Percentiles rank a stretch among this genome's conserved stretches.
phyloP scores from a whole-genome alignment of 2,797 vertebrate genomes.

The Rallus crepitans region DNA sequence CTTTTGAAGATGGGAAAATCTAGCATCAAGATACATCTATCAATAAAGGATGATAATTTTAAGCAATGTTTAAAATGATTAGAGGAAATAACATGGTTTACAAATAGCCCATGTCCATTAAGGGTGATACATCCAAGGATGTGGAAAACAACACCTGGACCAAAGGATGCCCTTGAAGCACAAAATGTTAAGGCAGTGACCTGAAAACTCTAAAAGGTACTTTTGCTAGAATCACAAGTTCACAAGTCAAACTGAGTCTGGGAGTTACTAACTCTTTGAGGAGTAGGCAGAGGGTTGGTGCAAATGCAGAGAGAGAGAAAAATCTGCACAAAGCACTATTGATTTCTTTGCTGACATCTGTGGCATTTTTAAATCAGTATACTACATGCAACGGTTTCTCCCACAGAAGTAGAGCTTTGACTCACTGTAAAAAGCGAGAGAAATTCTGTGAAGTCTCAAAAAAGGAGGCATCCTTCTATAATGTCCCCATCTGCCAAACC shows the following conservation, averaged over 20 bases:
- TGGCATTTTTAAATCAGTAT: slow-evolving; percentile 36
- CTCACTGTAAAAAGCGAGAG: slow-evolving; percentile 12
- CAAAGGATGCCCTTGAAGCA: background rate
- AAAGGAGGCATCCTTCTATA: background rate
- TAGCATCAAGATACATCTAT: background rate
- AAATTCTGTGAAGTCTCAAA: slow-evolving; percentile 20
- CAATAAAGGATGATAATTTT: background rate
- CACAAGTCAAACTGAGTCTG: background rate
- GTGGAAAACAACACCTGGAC: background rate
- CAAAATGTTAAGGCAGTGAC: background rate
- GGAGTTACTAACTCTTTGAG: background rate
- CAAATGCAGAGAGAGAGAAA: background rate
- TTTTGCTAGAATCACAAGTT: background rate
- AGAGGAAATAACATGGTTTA: background rate
- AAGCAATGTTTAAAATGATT: background rate
- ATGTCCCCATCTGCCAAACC: background rate
- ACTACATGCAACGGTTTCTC: background rate
- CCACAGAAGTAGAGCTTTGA: background rate
- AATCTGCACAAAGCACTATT: slow-evolving; percentile 13
- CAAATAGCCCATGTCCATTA: background rate
- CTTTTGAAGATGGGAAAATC: background rate
- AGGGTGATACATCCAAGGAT: background rate
- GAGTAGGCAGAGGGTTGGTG: background rate
- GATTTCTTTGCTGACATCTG: slow-evolving; percentile 20
- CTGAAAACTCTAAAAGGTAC: background rate